Conservation (phyloP, 2,797 vertebrate species). For the Phalanger gymnotis region DNA sequence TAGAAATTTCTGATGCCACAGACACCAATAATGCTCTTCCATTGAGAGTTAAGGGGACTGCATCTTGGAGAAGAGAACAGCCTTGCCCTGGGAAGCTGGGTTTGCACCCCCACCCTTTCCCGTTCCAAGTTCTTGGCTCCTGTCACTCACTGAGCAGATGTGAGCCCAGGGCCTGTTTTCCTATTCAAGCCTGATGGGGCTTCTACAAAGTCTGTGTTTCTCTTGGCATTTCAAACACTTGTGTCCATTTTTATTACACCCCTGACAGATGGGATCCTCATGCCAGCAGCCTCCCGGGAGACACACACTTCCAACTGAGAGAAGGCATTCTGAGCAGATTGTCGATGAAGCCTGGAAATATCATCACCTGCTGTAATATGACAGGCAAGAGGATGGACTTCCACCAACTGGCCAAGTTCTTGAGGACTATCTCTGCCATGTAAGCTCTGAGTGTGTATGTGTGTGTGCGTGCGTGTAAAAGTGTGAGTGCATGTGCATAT, state of each 20-base stretch:
- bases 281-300: constrained; percentile 60
- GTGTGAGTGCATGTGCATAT: no score
- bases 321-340: constrained; percentile 64
- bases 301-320: constrained; percentile 61
- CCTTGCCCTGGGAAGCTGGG: accelerated
- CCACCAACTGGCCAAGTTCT: not conserved
- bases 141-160: not conserved
- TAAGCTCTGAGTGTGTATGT: no score
- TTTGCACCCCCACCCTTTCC: not conserved
- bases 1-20: no score
- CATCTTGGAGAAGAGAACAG: no score
- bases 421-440: constrained; percentile 1
- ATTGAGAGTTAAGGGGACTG: no score
- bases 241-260: constrained; percentile 72
- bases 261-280: constrained; percentile 66
- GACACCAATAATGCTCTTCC: no score
- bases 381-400: constrained; percentile 55
- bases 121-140: not conserved
- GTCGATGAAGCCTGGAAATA: constrained; percentile 56
- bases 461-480: no score
- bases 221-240: constrained; percentile 70
- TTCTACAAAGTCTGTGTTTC: constrained; percentile 71
- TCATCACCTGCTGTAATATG: constrained; percentile 71
- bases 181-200: constrained; percentile 43
- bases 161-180: constrained; percentile 26